phyloP scores from a whole-genome alignment of 2,888 invertebrate genomes.

The Stenodema calcarata region DNA sequence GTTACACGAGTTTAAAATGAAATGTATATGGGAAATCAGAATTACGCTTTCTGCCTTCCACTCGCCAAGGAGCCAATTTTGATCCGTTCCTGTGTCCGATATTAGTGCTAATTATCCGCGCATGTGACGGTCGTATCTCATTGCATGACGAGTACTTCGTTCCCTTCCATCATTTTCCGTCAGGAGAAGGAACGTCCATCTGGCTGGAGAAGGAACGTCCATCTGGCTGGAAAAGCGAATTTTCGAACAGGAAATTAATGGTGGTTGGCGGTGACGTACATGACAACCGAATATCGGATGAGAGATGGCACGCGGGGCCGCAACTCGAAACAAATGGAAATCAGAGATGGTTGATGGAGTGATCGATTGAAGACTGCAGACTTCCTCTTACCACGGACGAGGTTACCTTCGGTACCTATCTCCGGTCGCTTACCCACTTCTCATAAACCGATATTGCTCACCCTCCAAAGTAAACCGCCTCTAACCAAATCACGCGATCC shows the following conservation, averaged over 20 bases:
- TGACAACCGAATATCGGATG: background rate
- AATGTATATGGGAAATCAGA: too few species aligned
- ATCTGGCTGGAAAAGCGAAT: background rate
- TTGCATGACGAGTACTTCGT: too few species aligned
- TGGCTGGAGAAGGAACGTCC: background rate
- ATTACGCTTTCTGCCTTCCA: too few species aligned
- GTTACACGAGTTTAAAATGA: too few species aligned
- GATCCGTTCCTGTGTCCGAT: too few species aligned
- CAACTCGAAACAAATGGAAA: background rate
- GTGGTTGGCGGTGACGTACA: background rate
- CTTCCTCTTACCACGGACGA: background rate
- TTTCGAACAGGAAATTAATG: background rate
- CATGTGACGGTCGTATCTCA: too few species aligned
- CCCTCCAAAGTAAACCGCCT: background rate
- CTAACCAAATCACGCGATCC: background rate
- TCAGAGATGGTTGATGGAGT: background rate
- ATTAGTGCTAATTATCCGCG: too few species aligned
- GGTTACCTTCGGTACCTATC: constrained; percentile 13
- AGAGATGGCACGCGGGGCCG: background rate
- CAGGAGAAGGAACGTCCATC: too few species aligned
- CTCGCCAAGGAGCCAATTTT: too few species aligned
- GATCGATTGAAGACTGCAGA: background rate
- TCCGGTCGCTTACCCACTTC: constrained; percentile 27
- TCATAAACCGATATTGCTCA: constrained; percentile 32
- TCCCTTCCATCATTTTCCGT: too few species aligned